Evolutionary conservation across 2,113 vertebrate genomes (phyloP).

Genomic region (Hepsetus odoe): DNA sequence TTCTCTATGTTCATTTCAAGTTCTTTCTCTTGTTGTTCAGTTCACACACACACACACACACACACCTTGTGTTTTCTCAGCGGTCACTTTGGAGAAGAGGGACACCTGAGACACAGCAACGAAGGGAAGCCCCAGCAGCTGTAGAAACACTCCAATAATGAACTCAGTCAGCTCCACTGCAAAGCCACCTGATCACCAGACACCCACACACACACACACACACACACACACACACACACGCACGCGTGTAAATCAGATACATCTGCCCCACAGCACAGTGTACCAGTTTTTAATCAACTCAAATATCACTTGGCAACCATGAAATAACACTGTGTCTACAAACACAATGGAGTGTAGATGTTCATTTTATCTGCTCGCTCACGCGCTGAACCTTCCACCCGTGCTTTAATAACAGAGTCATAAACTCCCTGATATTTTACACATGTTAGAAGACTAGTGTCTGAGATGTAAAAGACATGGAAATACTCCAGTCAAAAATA

Average conservation of each 20-base stretch:
- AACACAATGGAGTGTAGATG: background rate
- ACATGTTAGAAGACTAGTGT: too few relatives aligned
- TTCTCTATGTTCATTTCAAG: background rate
- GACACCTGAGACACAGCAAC: constrained; percentile 84
- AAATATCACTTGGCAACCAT: background rate
- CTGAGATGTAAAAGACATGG: too few relatives aligned
- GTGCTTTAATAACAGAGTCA: background rate
- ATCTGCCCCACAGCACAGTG: background rate
- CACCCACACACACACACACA: constrained; percentile 21
- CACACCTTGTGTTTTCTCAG: constrained; percentile 83
- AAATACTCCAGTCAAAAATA: too few relatives aligned
- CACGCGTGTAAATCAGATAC: constrained; percentile 5
- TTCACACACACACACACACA: constrained; percentile 26
- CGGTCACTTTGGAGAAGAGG: constrained; percentile 85
- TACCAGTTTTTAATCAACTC: background rate
- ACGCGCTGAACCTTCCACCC: background rate
- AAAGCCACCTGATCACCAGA: constrained; percentile 66
- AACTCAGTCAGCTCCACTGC: constrained; percentile 75
- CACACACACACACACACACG: constrained; percentile 18
- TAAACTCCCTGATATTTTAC: too few relatives aligned
- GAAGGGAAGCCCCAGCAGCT: constrained; percentile 84
- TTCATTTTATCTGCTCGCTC: background rate
- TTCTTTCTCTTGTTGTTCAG: background rate
- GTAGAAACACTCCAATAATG: constrained; percentile 81
- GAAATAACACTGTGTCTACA: background rate